Base-by-base conservation (phyloP, 30 jellyfish, hydroid and myxozoan genomes). In the Haliclystus octoradiatus region DNA sequence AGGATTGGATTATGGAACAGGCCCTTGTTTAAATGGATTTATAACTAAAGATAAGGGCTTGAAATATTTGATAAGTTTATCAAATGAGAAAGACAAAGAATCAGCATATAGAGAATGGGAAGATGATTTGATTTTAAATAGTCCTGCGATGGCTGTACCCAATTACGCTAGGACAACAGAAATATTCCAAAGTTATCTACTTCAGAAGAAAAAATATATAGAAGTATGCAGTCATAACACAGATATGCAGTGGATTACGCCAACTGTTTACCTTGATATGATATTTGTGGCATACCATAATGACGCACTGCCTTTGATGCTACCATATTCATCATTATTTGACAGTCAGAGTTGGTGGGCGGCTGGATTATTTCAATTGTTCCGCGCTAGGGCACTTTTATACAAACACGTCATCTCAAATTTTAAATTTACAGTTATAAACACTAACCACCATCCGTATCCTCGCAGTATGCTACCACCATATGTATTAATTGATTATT, bases 71-170 rank as follows among this genome's bases (percentile, higher is more conserved):
- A 13, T 9, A n/a, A 26, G 2, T 2, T n/a, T 3, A 3, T 3
- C 3, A 13, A 66, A 46, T 15, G 65, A 64, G 22, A 26, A 35
- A 2, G n/a, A 62, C 5, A 62, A 62, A 5, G 32, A 2, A 26
- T 31, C 76, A 4, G 69, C 76, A 31, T 66, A 46, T 31, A 3
- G 76, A 7, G 76, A 9, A 28, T 66, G 28, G 28, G 76, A 66
- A 34, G 28, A 66, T 32, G 76, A 66, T 66, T 34, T 66, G 26
- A 4, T 66, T 9, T n/a, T 2, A 28, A 2, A 66, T 29, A 31
- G 76, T 34, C 76, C 76, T 3, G 76, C 69, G n/a, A n/a, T 66
- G 28, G 13, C 76, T 13, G 68, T 35, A 2, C 13, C 71, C 5
- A 66, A 66, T 35, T 66, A 2, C 19, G 57, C 57, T 5, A 40